Base-by-base conservation (phyloP, 2,113 vertebrate genomes). In the Erpornis zantholeuca region DNA sequence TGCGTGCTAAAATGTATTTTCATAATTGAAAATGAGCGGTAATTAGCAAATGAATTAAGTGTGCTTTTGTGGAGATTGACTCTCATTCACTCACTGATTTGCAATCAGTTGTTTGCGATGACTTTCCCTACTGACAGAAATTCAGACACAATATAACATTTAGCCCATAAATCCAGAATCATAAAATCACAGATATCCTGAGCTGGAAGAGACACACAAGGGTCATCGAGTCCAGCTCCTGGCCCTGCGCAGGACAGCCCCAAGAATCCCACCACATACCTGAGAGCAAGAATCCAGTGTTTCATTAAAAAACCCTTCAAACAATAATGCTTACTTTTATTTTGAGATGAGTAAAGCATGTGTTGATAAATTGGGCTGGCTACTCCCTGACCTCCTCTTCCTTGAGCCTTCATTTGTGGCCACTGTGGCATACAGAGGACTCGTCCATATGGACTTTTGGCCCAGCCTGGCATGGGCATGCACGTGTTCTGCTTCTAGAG, bases 281-380 rank as follows among this genome's bases (percentile, higher is more conserved):
- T 56, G 79, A 63, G 25, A 56, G 9, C 56, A 90, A 63, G 22
- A 45, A 61, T 53, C 47, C 18, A n/a, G 23, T 4, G 10, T 31
- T 53, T 71, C 25, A 6, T 52, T 35, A 1, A 44, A 82, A 33
- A 3, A 50, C 18, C 14, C 25, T 29, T 38, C 6, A 4, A 9
- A 13, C 7, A 40, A 6, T 9, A 49, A 27, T 13, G 45, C 14
- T 57, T 15, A 1, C 68, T 79, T 57, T 54, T 36, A 25, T 82
- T 59, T 19, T n/a, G 36, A 50, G 61, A 29, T 19, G 13, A n/a
- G 45, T 8, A 24, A 60, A 60, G 29, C 49, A 15, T 10, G 7
- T 7, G 2, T 1, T 9, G 25, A 50, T 47, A n/a, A 64, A 44
- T 0, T 3, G 31, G 35, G 18, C 22, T 18, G 21, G 24, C 29